These are phyloP conservation scores for Taeniopygia guttata DNA, from an alignment of 2,797 vertebrate genomes.

Conservation along the genomic window DNA sequence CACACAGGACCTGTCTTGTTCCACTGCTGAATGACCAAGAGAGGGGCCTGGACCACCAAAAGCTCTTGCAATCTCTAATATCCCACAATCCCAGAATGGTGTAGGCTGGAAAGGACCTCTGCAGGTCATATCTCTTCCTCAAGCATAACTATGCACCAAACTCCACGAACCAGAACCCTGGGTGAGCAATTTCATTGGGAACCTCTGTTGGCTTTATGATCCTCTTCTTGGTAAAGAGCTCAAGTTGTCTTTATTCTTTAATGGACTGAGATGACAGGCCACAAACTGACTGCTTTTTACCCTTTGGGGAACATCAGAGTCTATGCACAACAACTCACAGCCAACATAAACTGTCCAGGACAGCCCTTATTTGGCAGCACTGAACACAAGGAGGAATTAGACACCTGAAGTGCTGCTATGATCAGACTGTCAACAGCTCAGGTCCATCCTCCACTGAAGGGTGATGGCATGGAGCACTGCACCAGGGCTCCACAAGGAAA, in stretches of 20 bases:
- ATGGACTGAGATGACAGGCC: not conserved
- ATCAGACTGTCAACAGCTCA: not conserved
- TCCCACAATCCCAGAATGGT: not conserved
- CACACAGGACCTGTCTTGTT: not conserved
- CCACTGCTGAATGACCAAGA: not conserved
- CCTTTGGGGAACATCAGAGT: not conserved
- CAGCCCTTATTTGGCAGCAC: not conserved
- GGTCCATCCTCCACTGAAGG: not conserved
- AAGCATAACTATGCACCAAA: not conserved
- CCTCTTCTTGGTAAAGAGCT: not conserved
- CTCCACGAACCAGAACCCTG: not conserved
- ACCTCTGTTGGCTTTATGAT: not conserved
- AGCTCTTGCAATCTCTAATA: not conserved
- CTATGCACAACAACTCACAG: not conserved
- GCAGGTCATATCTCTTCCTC: not conserved
- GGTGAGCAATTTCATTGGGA: not conserved
- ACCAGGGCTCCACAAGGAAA: not conserved
- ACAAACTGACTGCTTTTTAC: not conserved
- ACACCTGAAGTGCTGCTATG: not conserved
- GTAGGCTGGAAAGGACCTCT: not conserved
- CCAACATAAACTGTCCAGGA: not conserved
- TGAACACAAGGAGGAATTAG: not conserved
- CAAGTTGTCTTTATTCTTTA: not conserved
- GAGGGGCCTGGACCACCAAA: not conserved
- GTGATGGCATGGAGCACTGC: fast-evolving